phyloP scores from a whole-genome alignment of 1,140 invertebrate species.

The Arion vulgaris region DNA sequence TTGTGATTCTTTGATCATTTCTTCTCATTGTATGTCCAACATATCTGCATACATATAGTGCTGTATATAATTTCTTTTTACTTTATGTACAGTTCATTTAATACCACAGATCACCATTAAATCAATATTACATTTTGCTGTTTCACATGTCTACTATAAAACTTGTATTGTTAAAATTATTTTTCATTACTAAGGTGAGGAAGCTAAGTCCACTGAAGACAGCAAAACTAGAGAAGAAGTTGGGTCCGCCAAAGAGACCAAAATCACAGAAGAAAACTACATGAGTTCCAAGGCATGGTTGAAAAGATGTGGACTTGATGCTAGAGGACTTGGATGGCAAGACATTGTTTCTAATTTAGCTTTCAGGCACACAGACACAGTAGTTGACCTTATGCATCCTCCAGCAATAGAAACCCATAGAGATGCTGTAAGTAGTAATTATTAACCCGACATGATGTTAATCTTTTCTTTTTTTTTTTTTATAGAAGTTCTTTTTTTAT shows the following conservation, averaged over 20 bases:
- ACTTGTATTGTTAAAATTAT: neutral
- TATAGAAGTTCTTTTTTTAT: no score
- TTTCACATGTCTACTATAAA: neutral
- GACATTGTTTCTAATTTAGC: slow-evolving; percentile 69
- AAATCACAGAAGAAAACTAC: slow-evolving; percentile 63
- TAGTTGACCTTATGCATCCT: slow-evolving; percentile 63
- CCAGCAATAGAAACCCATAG: slow-evolving; percentile 58
- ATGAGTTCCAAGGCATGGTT: slow-evolving; percentile 72
- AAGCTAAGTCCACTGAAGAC: no score
- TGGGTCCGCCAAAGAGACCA: neutral
- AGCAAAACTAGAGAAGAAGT: neutral
- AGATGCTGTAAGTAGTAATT: slow-evolving; percentile 46
- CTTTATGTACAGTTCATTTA: no score
- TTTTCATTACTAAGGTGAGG: neutral
- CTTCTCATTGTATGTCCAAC: no score
- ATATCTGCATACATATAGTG: no score
- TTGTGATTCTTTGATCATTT: no score
- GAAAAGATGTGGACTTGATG: slow-evolving; percentile 64
- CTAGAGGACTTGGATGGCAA: slow-evolving; percentile 66
- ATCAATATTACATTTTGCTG: neutral
- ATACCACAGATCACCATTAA: neutral
- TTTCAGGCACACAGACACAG: slow-evolving; percentile 71
- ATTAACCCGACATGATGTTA: neutral
- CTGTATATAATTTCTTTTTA: no score
- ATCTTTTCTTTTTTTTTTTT: no score